phyloP scores from a whole-genome alignment of 2,113 vertebrate species.

The Malaclemys terrapin region DNA sequence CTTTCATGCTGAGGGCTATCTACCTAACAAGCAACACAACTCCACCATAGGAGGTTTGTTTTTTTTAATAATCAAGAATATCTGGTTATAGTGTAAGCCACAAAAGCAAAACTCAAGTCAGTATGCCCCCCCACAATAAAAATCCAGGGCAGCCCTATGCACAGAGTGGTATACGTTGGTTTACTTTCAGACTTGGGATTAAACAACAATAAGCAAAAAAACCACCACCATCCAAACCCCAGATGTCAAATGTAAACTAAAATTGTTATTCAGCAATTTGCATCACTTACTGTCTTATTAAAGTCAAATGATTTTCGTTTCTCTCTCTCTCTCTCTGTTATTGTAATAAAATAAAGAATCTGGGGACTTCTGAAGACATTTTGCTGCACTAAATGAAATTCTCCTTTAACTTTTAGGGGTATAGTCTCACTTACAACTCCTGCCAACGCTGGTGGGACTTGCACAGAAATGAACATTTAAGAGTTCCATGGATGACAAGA shows the following conservation, averaged over 20 bases:
- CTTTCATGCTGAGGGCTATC: slow-evolving; percentile 65
- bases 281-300: slow-evolving; percentile 76
- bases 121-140: neutral
- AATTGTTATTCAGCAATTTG: slow-evolving; percentile 73
- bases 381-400: neutral
- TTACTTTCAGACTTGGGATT: slow-evolving; percentile 41
- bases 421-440: neutral
- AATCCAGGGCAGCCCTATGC: neutral
- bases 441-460: neutral
- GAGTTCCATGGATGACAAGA: neutral
- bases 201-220: slow-evolving; percentile 8
- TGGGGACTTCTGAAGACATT: neutral
- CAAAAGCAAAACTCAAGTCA: slow-evolving; percentile 18
- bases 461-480: neutral
- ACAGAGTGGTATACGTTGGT: neutral
- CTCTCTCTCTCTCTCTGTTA: neutral
- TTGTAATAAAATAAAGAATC: slow-evolving; percentile 2
- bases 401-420: neutral
- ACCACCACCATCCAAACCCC: neutral
- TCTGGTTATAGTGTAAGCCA: accelerated
- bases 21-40: slow-evolving; percentile 68
- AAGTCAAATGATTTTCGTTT: slow-evolving; percentile 63
- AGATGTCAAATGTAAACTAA: slow-evolving; percentile 55
- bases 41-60: slow-evolving; percentile 12
- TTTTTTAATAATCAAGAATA: neutral